Evolutionary conservation across 2,797 vertebrate species (phyloP).

Genomic region (Phalloptychus januarius): DNA sequence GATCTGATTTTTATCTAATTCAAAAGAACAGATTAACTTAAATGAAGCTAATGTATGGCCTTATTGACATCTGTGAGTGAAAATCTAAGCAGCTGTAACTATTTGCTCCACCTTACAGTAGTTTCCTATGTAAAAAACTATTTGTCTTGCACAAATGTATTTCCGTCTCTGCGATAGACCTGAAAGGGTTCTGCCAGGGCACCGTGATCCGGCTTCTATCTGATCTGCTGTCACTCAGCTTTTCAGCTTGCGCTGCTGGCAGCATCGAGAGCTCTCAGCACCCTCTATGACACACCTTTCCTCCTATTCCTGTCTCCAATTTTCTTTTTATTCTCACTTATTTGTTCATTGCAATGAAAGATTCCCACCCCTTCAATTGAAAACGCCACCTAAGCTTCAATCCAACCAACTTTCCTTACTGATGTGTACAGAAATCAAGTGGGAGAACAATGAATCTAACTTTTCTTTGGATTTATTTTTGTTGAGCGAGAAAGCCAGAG

Average conservation of each 20-base stretch:
- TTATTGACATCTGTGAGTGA: not conserved
- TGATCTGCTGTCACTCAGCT: slow-evolving; percentile 62
- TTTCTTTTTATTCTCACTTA: slow-evolving; percentile 46
- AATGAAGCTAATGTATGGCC: not conserved
- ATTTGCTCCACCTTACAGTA: not conserved
- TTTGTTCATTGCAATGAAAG: slow-evolving; percentile 33
- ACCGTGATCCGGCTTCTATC: slow-evolving; percentile 49
- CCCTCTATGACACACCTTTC: slow-evolving; percentile 35
- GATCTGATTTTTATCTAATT: not conserved
- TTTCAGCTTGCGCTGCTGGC: slow-evolving; percentile 37
- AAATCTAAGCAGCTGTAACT: not conserved
- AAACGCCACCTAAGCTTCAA: slow-evolving; percentile 53
- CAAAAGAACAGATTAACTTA: not conserved
- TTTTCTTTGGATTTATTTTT: slow-evolving; percentile 1
- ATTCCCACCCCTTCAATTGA: not conserved
- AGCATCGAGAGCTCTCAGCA: slow-evolving; percentile 41
- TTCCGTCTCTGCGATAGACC: slow-evolving; percentile 36
- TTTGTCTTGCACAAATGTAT: not conserved
- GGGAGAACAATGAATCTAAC: not conserved
- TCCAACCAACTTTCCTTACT: slow-evolving; percentile 44
- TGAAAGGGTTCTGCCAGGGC: slow-evolving; percentile 44
- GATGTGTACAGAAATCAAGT: slow-evolving; percentile 27
- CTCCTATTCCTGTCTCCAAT: slow-evolving; percentile 26
- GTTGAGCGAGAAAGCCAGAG: slow-evolving; percentile 14
- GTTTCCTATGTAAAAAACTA: not conserved